These are phyloP conservation scores for Muntiacus muntjak DNA, from an alignment of 2,113 vertebrate genomes.

Conservation along the genomic window DNA sequence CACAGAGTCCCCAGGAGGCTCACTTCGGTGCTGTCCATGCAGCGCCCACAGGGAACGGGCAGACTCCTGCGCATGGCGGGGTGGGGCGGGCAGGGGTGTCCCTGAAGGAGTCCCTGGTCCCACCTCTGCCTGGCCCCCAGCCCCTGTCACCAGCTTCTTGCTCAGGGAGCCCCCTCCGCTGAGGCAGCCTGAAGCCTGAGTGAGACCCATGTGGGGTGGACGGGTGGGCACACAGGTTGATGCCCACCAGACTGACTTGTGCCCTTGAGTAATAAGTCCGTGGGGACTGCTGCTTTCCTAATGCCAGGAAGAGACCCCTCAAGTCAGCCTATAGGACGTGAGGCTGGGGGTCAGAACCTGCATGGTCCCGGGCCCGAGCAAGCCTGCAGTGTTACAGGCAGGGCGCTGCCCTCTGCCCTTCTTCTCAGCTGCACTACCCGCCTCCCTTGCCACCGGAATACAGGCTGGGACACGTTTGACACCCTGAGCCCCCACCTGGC, in stretches of 20 bases:
- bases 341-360: neutral
- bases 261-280: slow-evolving; percentile 41
- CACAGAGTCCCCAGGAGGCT: neutral
- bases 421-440: neutral
- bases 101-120: neutral
- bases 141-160: slow-evolving; percentile 47
- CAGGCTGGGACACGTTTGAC: neutral
- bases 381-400: neutral
- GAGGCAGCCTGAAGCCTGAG: neutral
- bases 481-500: neutral
- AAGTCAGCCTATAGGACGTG: neutral
- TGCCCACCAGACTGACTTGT: neutral
- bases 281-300: neutral
- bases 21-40: neutral
- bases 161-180: slow-evolving; percentile 30
- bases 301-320: neutral
- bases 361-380: neutral
- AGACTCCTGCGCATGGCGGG: neutral
- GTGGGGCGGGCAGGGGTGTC: neutral
- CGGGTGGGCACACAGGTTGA: neutral
- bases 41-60: neutral
- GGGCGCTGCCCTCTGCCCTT: neutral
- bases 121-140: neutral
- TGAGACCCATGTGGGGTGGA: neutral
- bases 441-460: neutral